phyloP scores from a whole-genome alignment of 2,888 invertebrate genomes.

The Dexiosoma caninum region DNA sequence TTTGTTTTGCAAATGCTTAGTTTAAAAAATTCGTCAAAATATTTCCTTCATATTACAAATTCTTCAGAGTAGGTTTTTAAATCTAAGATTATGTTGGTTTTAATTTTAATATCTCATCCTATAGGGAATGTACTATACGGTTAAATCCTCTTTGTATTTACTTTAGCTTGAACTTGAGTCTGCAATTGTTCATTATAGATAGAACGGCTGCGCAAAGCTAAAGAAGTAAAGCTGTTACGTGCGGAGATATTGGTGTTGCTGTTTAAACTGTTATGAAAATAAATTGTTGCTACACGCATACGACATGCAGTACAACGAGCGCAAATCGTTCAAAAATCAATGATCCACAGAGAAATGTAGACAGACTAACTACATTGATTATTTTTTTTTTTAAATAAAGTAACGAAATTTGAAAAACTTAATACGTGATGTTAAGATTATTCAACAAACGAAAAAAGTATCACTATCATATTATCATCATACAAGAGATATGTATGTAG shows the following conservation, averaged over 20 bases:
- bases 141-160: neutral
- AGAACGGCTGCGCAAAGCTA: constrained; percentile 4
- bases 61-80: too few relatives aligned
- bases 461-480: neutral
- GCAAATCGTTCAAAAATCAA: constrained; percentile 57
- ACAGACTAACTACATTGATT: constrained; percentile 28
- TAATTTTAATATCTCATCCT: too few relatives aligned
- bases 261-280: constrained; percentile 66
- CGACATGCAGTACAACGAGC: constrained; percentile 65
- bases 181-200: neutral
- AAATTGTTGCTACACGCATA: constrained; percentile 75
- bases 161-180: constrained; percentile 17
- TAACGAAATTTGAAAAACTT: constrained; percentile 23
- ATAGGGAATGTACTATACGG: neutral
- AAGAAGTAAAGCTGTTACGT: constrained; percentile 29
- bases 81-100: neutral
- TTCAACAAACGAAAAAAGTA: constrained; percentile 4
- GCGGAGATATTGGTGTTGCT: constrained; percentile 22
- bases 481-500: neutral
- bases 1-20: too few relatives aligned
- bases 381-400: constrained; percentile 28
- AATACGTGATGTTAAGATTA: constrained; percentile 57
- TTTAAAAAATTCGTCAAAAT: too few relatives aligned
- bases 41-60: too few relatives aligned
- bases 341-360: constrained; percentile 30